A percentile compares a stretch with the other conserved stretches of the same genome.
Evolutionary conservation across 2,113 vertebrate genomes (phyloP).

Genomic region (Phoxinus phoxinus): DNA sequence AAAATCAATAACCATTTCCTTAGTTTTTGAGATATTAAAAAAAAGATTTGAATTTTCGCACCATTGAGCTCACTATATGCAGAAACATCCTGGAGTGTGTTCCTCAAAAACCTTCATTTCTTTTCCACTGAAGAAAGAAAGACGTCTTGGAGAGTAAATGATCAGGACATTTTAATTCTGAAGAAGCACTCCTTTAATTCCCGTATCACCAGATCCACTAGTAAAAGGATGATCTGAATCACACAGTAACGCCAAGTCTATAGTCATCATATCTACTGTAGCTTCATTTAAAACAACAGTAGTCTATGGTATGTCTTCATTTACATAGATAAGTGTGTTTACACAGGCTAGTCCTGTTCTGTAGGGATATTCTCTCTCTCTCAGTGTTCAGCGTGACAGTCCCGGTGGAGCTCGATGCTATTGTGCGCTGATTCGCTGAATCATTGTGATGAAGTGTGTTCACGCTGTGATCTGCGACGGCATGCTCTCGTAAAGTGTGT

Average conservation of each 20-base stretch:
- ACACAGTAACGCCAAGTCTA: background rate
- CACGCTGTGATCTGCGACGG: background rate
- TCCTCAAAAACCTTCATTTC: too few species aligned
- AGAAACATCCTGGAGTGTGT: too few species aligned
- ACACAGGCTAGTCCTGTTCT: background rate
- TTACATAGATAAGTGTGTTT: background rate
- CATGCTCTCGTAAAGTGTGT: constrained; percentile 1
- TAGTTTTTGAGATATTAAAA: too few species aligned
- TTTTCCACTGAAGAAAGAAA: too few species aligned
- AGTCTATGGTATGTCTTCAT: background rate
- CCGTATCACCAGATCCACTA: too few species aligned
- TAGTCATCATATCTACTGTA: background rate
- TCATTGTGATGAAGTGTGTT: constrained; percentile 7
- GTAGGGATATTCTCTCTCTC: background rate
- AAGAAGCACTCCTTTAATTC: too few species aligned
- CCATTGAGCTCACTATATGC: too few species aligned
- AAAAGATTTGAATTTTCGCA: too few species aligned
- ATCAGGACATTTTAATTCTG: too few species aligned
- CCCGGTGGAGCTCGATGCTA: background rate
- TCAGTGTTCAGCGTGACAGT: background rate
- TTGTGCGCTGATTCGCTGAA: constrained; percentile 5
- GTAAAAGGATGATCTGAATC: background rate
- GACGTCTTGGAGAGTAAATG: too few species aligned
- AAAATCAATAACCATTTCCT: too few species aligned
- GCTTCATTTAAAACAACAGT: background rate